These are phyloP conservation scores for Odontesthes bonariensis DNA, from an alignment of 2,113 vertebrate genomes.

Conservation along the genomic window DNA sequence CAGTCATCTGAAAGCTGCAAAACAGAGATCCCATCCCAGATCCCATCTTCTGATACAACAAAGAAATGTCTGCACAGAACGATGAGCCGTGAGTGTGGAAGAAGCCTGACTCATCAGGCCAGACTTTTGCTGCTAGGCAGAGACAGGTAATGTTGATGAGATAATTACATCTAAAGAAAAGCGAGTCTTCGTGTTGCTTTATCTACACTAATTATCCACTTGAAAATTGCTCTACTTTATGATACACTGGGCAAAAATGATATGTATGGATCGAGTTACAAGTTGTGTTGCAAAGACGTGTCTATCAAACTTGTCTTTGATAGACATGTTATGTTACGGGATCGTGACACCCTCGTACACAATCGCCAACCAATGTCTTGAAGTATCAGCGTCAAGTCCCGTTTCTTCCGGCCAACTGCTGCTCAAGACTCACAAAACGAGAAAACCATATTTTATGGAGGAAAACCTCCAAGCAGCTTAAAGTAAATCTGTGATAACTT, in stretches of 20 bases:
- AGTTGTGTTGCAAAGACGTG: not conserved
- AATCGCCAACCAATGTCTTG: too few species aligned
- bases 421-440: not conserved
- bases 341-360: too few species aligned
- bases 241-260: not conserved
- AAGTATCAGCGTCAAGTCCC: not conserved
- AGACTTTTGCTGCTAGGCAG: not conserved
- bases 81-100: slow-evolving; percentile 14
- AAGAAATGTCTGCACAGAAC: not conserved
- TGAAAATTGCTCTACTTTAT: not conserved
- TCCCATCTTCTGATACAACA: slow-evolving; percentile 17
- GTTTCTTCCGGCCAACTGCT: not conserved
- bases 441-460: not conserved
- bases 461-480: not conserved
- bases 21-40: slow-evolving; percentile 31
- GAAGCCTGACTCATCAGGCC: slow-evolving; percentile 3
- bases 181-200: not conserved
- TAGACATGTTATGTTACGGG: too few species aligned
- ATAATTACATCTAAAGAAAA: not conserved
- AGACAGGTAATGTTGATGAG: not conserved
- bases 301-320: too few species aligned
- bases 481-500: not conserved
- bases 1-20: slow-evolving; percentile 21
- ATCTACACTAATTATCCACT: not conserved
- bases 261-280: not conserved